Evolutionary conservation across 1,140 invertebrate genomes (phyloP).

Genomic region (Drosophila littoralis): DNA sequence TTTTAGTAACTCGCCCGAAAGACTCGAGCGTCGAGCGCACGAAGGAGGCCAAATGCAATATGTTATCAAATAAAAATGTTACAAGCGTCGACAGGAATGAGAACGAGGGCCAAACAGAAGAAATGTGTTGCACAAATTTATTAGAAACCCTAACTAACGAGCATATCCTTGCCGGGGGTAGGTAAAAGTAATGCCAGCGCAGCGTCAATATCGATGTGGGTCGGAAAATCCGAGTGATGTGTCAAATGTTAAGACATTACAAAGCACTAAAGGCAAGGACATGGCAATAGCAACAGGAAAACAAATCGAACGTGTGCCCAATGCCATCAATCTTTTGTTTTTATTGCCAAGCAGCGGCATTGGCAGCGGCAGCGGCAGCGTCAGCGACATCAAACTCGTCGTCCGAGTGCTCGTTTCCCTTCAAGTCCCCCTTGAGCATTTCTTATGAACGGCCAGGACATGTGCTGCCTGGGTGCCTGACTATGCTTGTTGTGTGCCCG

Average conservation of each 20-base stretch:
- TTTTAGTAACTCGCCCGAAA: conserved; percentile 61
- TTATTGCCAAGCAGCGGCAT: conserved; percentile 62
- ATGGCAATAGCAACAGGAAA: conserved; percentile 74
- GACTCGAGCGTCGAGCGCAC: conserved; percentile 37
- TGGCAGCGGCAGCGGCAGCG: neutral
- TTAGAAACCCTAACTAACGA: conserved; percentile 83
- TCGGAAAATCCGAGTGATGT: conserved; percentile 74
- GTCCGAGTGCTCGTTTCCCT: conserved; percentile 5
- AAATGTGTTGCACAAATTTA: conserved; percentile 83
- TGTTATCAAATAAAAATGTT: conserved; percentile 83
- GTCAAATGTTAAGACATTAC: conserved; percentile 83
- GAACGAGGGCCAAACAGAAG: conserved; percentile 28
- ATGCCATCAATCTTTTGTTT: conserved; percentile 84
- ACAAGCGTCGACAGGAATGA: conserved; percentile 72
- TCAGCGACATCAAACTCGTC: conserved; percentile 23
- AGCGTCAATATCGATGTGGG: conserved; percentile 39
- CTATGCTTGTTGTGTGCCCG: conserved; percentile 61
- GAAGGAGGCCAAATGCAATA: conserved; percentile 72
- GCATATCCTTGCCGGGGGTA: conserved; percentile 64
- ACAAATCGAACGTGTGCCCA: conserved; percentile 83
- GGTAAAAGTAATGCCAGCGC: neutral
- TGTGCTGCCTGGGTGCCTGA: conserved; percentile 20
- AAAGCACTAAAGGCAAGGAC: conserved; percentile 80
- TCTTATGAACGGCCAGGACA: conserved; percentile 66
- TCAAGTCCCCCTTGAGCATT: conserved; percentile 61